Percentiles rank a stretch among this genome's conserved stretches.
Evolutionary conservation across 1,140 invertebrate genomes (phyloP).

Genomic region (Popillia japonica): DNA sequence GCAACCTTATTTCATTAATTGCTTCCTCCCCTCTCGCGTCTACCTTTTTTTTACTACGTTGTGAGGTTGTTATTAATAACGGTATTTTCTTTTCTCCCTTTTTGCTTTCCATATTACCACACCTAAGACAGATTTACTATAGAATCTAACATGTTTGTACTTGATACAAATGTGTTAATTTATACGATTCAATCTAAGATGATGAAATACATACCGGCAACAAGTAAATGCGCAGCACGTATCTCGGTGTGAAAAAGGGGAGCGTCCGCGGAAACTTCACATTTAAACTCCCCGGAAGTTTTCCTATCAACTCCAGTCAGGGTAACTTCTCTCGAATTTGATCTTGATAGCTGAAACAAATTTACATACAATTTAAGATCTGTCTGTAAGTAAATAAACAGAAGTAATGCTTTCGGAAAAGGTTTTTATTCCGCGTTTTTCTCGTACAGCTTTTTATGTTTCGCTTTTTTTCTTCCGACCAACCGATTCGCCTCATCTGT

Average conservation of each 20-base stretch:
- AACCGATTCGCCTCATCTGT: background rate
- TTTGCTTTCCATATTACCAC: too few relatives aligned
- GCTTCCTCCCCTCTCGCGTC: background rate
- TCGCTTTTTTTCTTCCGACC: too few relatives aligned
- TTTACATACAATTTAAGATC: constrained; percentile 34
- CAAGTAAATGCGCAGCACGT: constrained; percentile 71
- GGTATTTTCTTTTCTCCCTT: background rate
- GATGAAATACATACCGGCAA: constrained; percentile 57
- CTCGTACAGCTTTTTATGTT: background rate
- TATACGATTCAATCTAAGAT: background rate
- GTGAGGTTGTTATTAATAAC: constrained; percentile 17
- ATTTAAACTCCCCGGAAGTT: constrained; percentile 73
- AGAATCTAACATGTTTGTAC: too few relatives aligned
- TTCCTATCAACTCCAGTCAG: constrained; percentile 69
- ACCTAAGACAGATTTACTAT: background rate
- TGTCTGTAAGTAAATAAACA: constrained; percentile 15
- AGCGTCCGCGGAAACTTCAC: constrained; percentile 76
- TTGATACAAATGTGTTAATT: too few relatives aligned
- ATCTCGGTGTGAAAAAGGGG: constrained; percentile 76
- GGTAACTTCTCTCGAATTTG: constrained; percentile 70
- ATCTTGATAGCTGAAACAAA: constrained; percentile 66
- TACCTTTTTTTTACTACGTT: background rate
- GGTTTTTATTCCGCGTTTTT: background rate
- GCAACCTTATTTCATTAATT: constrained; percentile 33
- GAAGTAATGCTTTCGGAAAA: constrained; percentile 10